Evolutionary conservation across 2,888 invertebrate genomes (phyloP), one percentile per base, ranked within the genome.

Genomic region (Meiosimyza decipiens): DNA sequence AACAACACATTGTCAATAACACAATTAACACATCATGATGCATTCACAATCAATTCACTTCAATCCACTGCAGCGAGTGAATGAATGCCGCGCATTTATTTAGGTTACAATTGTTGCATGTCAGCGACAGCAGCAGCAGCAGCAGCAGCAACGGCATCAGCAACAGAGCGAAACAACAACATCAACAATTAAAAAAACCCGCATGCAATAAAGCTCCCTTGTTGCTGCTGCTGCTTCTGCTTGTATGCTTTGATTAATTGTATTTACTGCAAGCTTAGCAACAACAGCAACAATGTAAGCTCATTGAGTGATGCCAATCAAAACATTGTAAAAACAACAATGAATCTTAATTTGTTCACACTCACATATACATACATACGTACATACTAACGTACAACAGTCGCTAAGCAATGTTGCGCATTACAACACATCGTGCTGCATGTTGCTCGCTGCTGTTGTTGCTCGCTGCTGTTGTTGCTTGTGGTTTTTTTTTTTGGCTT

Each of bases 231-330:
- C 16, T 60, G 54, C 11, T 55, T 16, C 22, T 22, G 55, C 57
- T 40, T 57, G 57, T 57, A 28, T 28, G 28, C 57, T 57, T 57
- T 57, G 57, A 57, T 57, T 57, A 57, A 57, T 57, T 57, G 18
- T 57, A 57, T 57, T 57, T 62, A 40, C 62, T 62, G 62, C 33
- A 22, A 62, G 62, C 15, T n/a, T 40, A 33, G 33, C 57, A 57
- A n/a, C 57, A 57, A 12, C 49, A 63, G 18, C 50, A 63, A 63
- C 63, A 50, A 18, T 63, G 63, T 52, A 28, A 28, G 51, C 28
- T 64, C 51, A 51, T 80, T 81, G 84, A 84, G 79, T 80, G 82
- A 81, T 83, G 77, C 77, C 81, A 80, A 84, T 84, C 83, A 84
- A 77, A 84, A 84, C 82, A 83, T 74, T 76, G 75, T 79, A 75